Percentiles rank a stretch among this genome's conserved stretches.
Evolutionary conservation across 2,797 vertebrate genomes (phyloP).

Genomic region (Pristis pectinata): DNA sequence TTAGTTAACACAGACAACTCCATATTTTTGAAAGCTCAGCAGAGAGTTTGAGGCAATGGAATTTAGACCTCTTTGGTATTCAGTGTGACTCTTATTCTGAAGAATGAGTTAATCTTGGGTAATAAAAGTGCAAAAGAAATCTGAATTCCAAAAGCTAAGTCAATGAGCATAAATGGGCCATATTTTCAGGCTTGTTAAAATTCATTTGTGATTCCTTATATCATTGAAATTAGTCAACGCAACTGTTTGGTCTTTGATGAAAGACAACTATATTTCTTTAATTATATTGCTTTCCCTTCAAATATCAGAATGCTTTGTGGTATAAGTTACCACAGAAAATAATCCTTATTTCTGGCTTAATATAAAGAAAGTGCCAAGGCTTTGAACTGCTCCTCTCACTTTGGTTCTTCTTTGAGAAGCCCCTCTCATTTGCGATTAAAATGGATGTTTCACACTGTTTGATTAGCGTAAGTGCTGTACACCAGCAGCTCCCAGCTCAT

Average conservation of each 20-base stretch:
- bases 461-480: constrained; percentile 64
- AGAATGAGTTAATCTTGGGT: not conserved
- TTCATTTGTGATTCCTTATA: not conserved
- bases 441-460: constrained; percentile 59
- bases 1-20: not conserved
- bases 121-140: not conserved
- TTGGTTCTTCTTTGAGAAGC: constrained; percentile 51
- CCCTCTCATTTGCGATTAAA: constrained; percentile 67
- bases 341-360: constrained; percentile 36
- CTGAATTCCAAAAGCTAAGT: not conserved
- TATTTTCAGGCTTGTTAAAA: not conserved
- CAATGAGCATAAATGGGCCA: not conserved
- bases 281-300: constrained; percentile 32
- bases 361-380: constrained; percentile 53
- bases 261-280: not conserved
- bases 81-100: not conserved
- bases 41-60: not conserved
- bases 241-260: constrained; percentile 28
- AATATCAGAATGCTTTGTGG: constrained; percentile 18
- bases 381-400: constrained; percentile 55
- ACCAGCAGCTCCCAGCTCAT: constrained; percentile 57
- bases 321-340: constrained; percentile 20
- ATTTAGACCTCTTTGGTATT: not conserved
- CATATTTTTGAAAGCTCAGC: not conserved
- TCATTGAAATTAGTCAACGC: constrained; percentile 20